phyloP scores from a whole-genome alignment of 2,113 vertebrate species.

The Ceyx melanurus region DNA sequence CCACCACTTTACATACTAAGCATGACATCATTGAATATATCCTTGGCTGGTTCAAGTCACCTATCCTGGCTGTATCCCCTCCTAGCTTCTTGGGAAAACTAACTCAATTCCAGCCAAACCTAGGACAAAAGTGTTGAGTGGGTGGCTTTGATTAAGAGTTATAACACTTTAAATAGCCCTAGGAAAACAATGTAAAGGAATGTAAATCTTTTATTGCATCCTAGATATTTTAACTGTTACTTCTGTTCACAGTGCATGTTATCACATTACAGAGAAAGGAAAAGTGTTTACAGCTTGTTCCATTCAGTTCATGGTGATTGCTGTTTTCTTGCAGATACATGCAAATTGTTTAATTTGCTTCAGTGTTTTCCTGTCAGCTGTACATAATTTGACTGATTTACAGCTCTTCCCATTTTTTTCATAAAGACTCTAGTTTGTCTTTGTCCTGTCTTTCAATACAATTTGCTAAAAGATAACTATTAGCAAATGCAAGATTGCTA shows the following conservation, averaged over 20 bases:
- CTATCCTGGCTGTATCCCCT: not conserved
- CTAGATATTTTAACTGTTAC: not conserved
- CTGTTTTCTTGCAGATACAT: not conserved
- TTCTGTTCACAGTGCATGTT: not conserved
- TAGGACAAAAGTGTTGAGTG: not conserved
- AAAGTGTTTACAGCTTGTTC: accelerated
- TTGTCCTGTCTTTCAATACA: not conserved
- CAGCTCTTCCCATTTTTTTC: not conserved
- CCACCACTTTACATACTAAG: not conserved
- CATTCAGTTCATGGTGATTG: not conserved
- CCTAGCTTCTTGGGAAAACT: not conserved
- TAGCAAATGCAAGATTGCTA: not conserved
- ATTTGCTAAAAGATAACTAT: not conserved
- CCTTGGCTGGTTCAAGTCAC: too few relatives aligned
- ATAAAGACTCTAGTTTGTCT: not conserved
- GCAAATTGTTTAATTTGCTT: not conserved
- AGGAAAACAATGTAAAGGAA: not conserved
- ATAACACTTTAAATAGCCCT: not conserved
- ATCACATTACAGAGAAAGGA: not conserved
- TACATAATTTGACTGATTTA: not conserved
- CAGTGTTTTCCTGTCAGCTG: not conserved
- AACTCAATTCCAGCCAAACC: not conserved
- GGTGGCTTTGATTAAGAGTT: not conserved
- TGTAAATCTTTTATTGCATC: not conserved
- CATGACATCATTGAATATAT: not conserved